Evolutionary conservation across 2,888 invertebrate species (phyloP).

Genomic region (Pyrgus malvae): DNA sequence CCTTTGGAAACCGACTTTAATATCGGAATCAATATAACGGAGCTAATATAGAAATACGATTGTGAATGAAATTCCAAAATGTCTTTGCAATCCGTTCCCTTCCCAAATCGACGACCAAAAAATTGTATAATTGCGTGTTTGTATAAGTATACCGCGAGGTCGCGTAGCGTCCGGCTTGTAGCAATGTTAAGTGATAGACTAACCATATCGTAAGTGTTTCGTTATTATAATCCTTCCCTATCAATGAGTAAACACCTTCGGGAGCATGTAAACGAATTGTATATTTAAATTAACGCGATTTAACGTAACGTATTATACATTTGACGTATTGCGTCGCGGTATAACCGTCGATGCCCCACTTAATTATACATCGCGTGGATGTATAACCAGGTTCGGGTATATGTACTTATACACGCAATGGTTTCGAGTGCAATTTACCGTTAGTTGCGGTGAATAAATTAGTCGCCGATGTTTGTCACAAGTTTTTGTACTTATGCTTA

Average conservation of each 20-base stretch:
- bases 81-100: conserved; percentile 54
- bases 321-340: conserved; percentile 11
- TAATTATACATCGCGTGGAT: conserved; percentile 7
- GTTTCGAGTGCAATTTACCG: conserved; percentile 1
- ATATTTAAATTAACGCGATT: conserved; percentile 26
- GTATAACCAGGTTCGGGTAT: conserved; percentile 1
- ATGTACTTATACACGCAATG: conserved; percentile 17
- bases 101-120: conserved; percentile 72
- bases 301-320: conserved; percentile 4
- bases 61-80: conserved; percentile 10
- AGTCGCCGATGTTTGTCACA: not conserved
- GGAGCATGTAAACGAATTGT: conserved; percentile 46
- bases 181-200: conserved; percentile 60
- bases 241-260: conserved; percentile 55
- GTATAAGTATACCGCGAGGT: conserved; percentile 33
- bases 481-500: conserved; percentile 23
- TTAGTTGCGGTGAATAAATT: not conserved
- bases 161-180: conserved; percentile 35
- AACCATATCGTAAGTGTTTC: conserved; percentile 75
- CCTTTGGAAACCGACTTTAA: not conserved
- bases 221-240: conserved; percentile 57
- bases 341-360: not conserved
- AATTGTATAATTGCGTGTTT: conserved; percentile 44
- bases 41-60: not conserved
- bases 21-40: not conserved